These are phyloP conservation scores for Karalla daura DNA, from an alignment of 2,797 vertebrate species.

Conservation along the genomic window DNA sequence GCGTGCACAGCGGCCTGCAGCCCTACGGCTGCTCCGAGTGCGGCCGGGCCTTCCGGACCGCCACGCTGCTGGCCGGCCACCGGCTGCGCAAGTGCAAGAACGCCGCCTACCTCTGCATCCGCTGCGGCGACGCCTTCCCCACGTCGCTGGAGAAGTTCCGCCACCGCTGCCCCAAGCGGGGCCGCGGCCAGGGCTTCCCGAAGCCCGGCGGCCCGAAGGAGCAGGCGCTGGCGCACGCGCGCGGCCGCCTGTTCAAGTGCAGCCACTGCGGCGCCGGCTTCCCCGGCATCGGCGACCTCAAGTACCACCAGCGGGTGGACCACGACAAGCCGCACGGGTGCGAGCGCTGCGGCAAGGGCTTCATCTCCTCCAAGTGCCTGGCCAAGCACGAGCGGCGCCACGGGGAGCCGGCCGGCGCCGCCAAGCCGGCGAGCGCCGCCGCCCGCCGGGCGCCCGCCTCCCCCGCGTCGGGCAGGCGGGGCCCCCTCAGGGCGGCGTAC, in stretches of 20 bases:
- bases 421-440: slow-evolving; percentile 51
- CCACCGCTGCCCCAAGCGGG: slow-evolving; percentile 78
- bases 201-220: slow-evolving; percentile 79
- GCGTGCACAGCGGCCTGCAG: slow-evolving; percentile 77
- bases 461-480: slow-evolving; percentile 65
- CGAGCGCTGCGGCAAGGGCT: slow-evolving; percentile 79
- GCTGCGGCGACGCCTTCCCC: slow-evolving; percentile 80
- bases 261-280: slow-evolving; percentile 79
- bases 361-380: slow-evolving; percentile 79
- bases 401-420: slow-evolving; percentile 51
- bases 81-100: slow-evolving; percentile 80
- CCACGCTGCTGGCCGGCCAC: slow-evolving; percentile 79
- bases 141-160: slow-evolving; percentile 80
- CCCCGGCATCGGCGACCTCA: slow-evolving; percentile 79
- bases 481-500: slow-evolving; percentile 59
- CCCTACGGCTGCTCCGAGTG: slow-evolving; percentile 82
- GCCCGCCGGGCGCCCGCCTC: slow-evolving; percentile 47
- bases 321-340: slow-evolving; percentile 81
- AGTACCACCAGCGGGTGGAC: slow-evolving; percentile 81
- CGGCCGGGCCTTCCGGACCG: slow-evolving; percentile 78
- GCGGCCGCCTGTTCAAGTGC: slow-evolving; percentile 80
- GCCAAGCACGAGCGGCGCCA: slow-evolving; percentile 78
- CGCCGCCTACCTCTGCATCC: slow-evolving; percentile 80
- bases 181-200: slow-evolving; percentile 76
- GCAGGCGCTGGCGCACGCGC: slow-evolving; percentile 75